Evolutionary conservation across 2,113 vertebrate species (phyloP), one percentile per base, ranked within the genome.

Genomic region (Apteryx mantelli): DNA sequence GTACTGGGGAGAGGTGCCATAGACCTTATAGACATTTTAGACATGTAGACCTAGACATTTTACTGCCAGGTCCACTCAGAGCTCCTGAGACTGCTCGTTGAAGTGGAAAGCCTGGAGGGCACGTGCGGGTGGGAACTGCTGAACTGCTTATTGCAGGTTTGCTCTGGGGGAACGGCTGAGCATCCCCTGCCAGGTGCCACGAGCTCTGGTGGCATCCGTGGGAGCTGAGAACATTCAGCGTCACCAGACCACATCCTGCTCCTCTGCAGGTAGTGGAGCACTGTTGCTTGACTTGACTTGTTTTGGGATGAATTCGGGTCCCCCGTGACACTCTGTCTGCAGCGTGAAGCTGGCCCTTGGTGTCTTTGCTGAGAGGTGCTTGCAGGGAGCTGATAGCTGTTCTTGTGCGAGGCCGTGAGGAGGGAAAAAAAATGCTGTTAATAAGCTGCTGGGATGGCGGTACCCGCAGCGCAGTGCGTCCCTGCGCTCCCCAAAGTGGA

Each of bases 121-220:
- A 7, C 3, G 0, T 20, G 24, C 82, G 61, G 32, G 21, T 77
- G 71, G 40, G 48, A 87, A 74, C 26, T 96, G 94, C 87, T 95
- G 89, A 95, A 79, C 96, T 86, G 64, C 79, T 93, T 81, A 79
- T 25, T 53, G 22, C 86, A 82, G 96, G 52, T 21, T 95, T 78
- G 86, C 82, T 97, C 78, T 89, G 70, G 61, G 42, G 74, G 34
- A 82, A 32, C 70, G 76, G 75, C 89, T 95, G 75, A 94, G 90
- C 71, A 7, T 63, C 66, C 10, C 42, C 44, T 80, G 76, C n/a
- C 65, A 82, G 68, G 24, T 66, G 68, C 30, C 2, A 2, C 20
- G 60, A 90, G 48, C 48, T 40, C 58, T 46, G 56, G 42, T 74
- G 52, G 24, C 86, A 46, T 34, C 69, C 7, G 0, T 1, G 48